Evolutionary conservation across 2,888 invertebrate species (phyloP).

Genomic region (Spicauda simplicius): DNA sequence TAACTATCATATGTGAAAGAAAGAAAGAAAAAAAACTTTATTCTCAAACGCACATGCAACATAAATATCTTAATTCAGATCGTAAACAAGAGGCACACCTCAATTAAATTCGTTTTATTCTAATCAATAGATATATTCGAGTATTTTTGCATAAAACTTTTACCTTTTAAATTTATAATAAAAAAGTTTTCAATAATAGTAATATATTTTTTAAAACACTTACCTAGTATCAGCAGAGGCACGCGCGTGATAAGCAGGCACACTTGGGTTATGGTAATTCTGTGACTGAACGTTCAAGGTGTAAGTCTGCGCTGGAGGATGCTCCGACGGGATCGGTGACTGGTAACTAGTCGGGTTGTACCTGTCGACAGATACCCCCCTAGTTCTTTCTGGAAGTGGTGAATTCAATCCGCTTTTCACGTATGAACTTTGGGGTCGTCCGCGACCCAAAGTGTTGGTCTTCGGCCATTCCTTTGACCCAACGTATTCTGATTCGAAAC

Average conservation of each 20-base stretch:
- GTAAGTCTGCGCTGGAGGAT: conserved; percentile 77
- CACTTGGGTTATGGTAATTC: conserved; percentile 74
- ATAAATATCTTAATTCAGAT: too few species aligned
- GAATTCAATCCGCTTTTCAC: conserved; percentile 56
- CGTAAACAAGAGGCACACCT: too few species aligned
- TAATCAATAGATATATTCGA: too few species aligned
- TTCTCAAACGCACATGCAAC: too few species aligned
- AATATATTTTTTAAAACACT: conserved; percentile 38
- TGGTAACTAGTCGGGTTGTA: conserved; percentile 77
- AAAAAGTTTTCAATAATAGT: too few species aligned
- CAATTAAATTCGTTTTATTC: too few species aligned
- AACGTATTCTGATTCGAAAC: conserved; percentile 74
- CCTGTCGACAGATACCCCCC: conserved; percentile 78
- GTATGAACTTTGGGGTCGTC: conserved; percentile 72
- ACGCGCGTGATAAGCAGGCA: conserved; percentile 78
- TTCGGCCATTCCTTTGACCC: conserved; percentile 74
- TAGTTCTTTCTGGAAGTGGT: conserved; percentile 61
- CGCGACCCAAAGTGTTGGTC: conserved; percentile 71
- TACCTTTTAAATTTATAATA: too few species aligned
- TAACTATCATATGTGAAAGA: too few species aligned
- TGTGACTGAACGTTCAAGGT: conserved; percentile 70
- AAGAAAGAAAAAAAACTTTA: too few species aligned
- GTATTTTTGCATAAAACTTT: too few species aligned
- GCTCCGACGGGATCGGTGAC: conserved; percentile 67
- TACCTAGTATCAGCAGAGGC: conserved; percentile 80